Base-by-base conservation (phyloP, 2,888 invertebrate genomes). In the Prosopocoilus inquinatus region DNA sequence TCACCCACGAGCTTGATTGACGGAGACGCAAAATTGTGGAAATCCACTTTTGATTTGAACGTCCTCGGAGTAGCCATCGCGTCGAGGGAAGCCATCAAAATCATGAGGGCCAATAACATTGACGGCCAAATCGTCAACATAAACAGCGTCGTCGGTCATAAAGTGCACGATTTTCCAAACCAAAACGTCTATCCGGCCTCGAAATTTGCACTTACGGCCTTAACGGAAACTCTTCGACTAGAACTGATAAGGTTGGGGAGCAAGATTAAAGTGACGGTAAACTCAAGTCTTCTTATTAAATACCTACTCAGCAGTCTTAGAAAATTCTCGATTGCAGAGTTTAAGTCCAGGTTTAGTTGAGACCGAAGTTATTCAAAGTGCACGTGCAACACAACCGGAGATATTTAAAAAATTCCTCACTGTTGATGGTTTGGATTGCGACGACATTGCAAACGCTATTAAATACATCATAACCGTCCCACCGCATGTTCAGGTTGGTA, bases 281-380 rank as follows among this genome's bases (percentile, higher is more conserved):
- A 36, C 20, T 7, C 4, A 28, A 3, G 20, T 28, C 20, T 28
- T 50, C 11, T 11, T 47, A 9, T n/a, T n/a, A n/a, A 13, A 9
- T 13, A 28, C n/a, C n/a, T n/a, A n/a, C 20, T 1, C 20, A 13
- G 1, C 13, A 12, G 12, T 13, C n/a, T 35, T 33, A 4, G 15
- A 28, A 28, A 28, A 28, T 28, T 28, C 20, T 28, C 20, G 20
- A 28, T 28, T 28, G 5, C 7, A 87, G 87, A 84, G 83, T 64
- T 76, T 87, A 44, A 85, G 83, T 41, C 87, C 87, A 1, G 87
- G 86, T 13, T 70, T 84, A 62, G 84, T 85, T 13, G 78, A 78
- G 44, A 85, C 85, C 0, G 80, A 80, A 55, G 75, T 43, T 38
- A 12, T 35, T n/a, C 39, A 43, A 11, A 33, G 43, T 13, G 20